These are phyloP conservation scores for Pao palembangensis DNA, from an alignment of 2,113 vertebrate genomes.

Conservation along the genomic window DNA sequence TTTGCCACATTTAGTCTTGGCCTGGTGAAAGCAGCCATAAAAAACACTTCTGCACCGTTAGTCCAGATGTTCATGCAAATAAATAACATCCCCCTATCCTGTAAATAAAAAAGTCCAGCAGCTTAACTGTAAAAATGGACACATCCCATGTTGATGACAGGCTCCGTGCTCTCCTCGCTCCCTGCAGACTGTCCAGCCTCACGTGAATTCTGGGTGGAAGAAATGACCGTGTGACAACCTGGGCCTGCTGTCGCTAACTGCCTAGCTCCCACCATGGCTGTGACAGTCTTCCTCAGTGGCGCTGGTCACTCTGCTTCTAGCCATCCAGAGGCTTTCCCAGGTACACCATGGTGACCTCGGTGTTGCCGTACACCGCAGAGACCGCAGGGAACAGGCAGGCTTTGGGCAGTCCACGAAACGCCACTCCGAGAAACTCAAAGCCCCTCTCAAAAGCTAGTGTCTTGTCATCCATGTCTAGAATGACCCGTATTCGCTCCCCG, in stretches of 20 bases:
- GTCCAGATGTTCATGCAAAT: constrained; percentile 35
- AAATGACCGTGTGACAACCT: not conserved
- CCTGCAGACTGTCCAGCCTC: constrained; percentile 8
- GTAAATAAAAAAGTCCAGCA: constrained; percentile 51
- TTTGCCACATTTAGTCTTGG: constrained; percentile 58
- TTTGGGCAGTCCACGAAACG: constrained; percentile 96
- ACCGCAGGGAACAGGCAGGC: constrained; percentile 96
- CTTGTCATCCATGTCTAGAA: constrained; percentile 99
- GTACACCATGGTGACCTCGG: constrained; percentile 99
- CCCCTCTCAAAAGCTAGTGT: constrained; percentile 97
- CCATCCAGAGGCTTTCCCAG: constrained; percentile 96
- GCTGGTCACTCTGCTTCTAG: constrained; percentile 58
- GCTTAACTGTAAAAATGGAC: constrained; percentile 55
- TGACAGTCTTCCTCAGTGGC: too few species aligned
- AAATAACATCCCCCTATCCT: constrained; percentile 30
- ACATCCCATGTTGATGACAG: constrained; percentile 27
- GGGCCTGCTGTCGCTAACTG: not conserved
- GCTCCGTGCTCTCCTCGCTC: not conserved
- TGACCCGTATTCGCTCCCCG: constrained; percentile 96
- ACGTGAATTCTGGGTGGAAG: constrained; percentile 35
- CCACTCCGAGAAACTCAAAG: constrained; percentile 96
- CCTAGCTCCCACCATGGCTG: not conserved
- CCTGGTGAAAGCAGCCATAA: constrained; percentile 43
- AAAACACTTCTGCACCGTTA: constrained; percentile 24
- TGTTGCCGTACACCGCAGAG: constrained; percentile 97